Conservation (phyloP, 2,113 vertebrate genomes). For the Natator depressus region DNA sequence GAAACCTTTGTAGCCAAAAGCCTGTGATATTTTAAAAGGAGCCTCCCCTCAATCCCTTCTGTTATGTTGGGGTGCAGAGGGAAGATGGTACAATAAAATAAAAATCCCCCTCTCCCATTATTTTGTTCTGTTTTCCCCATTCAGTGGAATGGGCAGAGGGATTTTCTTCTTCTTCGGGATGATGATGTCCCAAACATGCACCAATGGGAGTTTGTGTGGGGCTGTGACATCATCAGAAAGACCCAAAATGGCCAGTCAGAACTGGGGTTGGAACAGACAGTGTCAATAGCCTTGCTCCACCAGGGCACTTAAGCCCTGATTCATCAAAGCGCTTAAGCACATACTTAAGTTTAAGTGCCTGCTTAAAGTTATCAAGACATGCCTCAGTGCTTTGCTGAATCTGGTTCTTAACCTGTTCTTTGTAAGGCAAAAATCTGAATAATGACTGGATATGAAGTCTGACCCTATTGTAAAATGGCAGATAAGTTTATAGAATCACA, state of each 20-base stretch:
- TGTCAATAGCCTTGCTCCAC: background rate
- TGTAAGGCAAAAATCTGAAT: background rate
- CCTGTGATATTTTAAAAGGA: background rate
- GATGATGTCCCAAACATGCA: background rate
- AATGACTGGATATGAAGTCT: background rate
- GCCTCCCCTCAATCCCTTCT: background rate
- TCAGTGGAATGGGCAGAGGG: background rate
- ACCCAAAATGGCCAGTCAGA: accelerated
- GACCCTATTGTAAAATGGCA: background rate
- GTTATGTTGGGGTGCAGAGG: background rate
- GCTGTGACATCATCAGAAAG: background rate
- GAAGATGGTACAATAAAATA: accelerated
- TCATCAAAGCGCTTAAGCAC: background rate
- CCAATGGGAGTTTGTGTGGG: background rate
- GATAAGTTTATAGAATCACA: background rate
- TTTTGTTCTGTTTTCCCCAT: background rate
- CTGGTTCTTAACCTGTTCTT: background rate
- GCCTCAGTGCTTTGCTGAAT: background rate
- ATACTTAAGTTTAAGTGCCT: background rate
- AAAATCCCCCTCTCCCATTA: background rate
- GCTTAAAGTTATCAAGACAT: background rate
- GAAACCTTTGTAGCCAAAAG: background rate
- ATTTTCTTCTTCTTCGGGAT: background rate
- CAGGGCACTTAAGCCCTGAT: background rate
- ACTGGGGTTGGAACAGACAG: background rate